A percentile compares a stretch with the other conserved stretches of the same genome.
Evolutionary conservation across 1,140 invertebrate species (phyloP).

Genomic region (Drosophila seguyi): DNA sequence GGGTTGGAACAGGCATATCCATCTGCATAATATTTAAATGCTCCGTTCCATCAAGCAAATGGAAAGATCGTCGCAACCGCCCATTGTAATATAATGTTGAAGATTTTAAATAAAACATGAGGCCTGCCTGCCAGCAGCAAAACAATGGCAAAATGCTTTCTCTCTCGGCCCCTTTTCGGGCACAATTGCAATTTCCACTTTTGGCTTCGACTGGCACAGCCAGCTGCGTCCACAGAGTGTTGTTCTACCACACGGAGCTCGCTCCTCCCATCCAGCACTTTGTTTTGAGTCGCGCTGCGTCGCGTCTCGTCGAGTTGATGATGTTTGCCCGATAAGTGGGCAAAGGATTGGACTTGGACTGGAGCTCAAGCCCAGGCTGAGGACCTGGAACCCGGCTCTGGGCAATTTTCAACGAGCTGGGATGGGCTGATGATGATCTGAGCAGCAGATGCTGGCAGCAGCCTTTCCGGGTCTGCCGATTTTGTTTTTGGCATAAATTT

Average conservation of each 20-base stretch:
- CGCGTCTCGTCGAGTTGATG: conserved; percentile 46
- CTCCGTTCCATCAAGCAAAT: conserved; percentile 68
- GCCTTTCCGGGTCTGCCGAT: conserved; percentile 16
- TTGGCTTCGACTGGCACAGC: conserved; percentile 54
- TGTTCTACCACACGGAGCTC: conserved; percentile 22
- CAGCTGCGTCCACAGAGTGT: conserved; percentile 23
- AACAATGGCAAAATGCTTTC: conserved; percentile 48
- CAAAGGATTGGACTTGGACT: conserved; percentile 12
- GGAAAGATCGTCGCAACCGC: conserved; percentile 58
- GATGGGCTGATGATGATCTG: conserved; percentile 35
- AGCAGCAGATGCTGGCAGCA: conserved; percentile 22
- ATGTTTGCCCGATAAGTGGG: conserved; percentile 71
- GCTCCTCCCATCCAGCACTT: conserved; percentile 31
- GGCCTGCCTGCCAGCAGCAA: conserved; percentile 32
- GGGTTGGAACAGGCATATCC: conserved; percentile 41
- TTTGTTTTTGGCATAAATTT: conserved; percentile 55
- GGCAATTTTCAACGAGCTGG: conserved; percentile 59
- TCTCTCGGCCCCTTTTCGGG: conserved; percentile 51
- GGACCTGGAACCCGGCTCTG: conserved; percentile 16
- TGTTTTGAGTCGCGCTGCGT: conserved; percentile 29
- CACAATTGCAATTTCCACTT: conserved; percentile 76
- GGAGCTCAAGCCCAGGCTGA: neutral
- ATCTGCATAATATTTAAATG: conserved; percentile 69
- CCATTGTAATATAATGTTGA: conserved; percentile 75
- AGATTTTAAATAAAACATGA: conserved; percentile 76